Evolutionary conservation across 1,140 invertebrate genomes (phyloP).

Genomic region (Gonatopus flavifemur): DNA sequence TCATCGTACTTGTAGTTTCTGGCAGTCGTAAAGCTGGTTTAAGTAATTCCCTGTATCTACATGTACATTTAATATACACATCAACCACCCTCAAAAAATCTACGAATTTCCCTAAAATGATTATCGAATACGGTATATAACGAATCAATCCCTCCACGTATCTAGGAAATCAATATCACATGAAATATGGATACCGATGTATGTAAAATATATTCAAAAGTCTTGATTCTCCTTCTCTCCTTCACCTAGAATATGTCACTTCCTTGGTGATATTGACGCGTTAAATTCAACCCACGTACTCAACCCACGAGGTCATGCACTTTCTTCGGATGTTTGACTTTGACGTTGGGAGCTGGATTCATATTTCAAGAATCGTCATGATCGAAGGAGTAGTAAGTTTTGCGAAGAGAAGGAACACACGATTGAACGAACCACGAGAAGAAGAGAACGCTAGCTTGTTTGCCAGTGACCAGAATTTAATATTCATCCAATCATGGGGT

Average conservation of each 20-base stretch:
- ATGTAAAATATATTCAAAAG: no score
- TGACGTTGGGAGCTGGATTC: slow-evolving; percentile 45
- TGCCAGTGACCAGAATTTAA: slow-evolving; percentile 52
- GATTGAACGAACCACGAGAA: no score
- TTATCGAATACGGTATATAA: no score
- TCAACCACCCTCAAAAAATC: no score
- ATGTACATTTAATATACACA: no score
- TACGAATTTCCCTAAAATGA: no score
- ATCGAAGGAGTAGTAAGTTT: slow-evolving; percentile 22
- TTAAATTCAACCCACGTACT: slow-evolving; percentile 42
- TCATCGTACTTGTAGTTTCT: slow-evolving; percentile 46
- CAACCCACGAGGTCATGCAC: slow-evolving; percentile 31
- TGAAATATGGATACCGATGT: no score
- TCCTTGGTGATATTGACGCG: slow-evolving; percentile 27
- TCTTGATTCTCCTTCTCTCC: background rate
- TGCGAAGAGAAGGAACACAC: slow-evolving; percentile 17
- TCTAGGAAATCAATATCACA: no score
- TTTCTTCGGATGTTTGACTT: slow-evolving; percentile 46
- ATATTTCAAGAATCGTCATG: slow-evolving; percentile 52
- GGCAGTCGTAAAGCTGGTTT: slow-evolving; percentile 55
- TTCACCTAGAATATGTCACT: background rate
- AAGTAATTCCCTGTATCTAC: slow-evolving; percentile 58
- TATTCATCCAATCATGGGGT: slow-evolving; percentile 50
- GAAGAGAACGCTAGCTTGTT: slow-evolving; percentile 33
- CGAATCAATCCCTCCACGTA: no score